phyloP scores from a whole-genome alignment of 2,113 vertebrate species.

The Oreochromis aureus region DNA sequence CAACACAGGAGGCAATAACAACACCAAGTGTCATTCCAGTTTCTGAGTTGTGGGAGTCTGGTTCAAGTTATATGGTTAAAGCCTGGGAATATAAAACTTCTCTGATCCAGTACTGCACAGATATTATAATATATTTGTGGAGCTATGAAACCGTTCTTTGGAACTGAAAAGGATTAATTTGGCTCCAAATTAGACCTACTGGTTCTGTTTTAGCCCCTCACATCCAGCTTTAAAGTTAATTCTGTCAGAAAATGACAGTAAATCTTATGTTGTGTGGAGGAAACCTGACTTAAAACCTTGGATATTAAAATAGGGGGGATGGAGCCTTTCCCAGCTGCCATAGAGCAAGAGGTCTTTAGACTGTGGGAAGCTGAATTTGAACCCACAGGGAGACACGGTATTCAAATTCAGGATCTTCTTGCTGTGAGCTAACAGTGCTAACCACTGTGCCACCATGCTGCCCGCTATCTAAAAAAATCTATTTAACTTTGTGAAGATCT shows the following conservation, averaged over 20 bases:
- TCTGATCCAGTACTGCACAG: neutral
- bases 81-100: neutral
- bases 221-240: neutral
- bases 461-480: neutral
- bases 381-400: too few species aligned
- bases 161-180: neutral
- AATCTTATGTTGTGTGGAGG: neutral
- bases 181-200: neutral
- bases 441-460: too few species aligned
- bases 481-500: neutral
- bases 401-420: too few species aligned
- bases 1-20: conserved; percentile 35
- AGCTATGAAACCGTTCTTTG: neutral
- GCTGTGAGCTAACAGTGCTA: too few species aligned
- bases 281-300: neutral
- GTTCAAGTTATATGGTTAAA: neutral
- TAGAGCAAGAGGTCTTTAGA: too few species aligned
- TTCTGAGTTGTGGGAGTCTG: conserved; percentile 12
- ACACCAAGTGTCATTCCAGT: neutral
- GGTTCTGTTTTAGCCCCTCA: neutral
- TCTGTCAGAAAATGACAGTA: neutral
- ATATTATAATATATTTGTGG: neutral
- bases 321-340: too few species aligned
- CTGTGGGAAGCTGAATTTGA: too few species aligned
- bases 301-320: neutral